phyloP scores from a whole-genome alignment of 2,113 vertebrate species.

The Ptychochromis oligacanthus region DNA sequence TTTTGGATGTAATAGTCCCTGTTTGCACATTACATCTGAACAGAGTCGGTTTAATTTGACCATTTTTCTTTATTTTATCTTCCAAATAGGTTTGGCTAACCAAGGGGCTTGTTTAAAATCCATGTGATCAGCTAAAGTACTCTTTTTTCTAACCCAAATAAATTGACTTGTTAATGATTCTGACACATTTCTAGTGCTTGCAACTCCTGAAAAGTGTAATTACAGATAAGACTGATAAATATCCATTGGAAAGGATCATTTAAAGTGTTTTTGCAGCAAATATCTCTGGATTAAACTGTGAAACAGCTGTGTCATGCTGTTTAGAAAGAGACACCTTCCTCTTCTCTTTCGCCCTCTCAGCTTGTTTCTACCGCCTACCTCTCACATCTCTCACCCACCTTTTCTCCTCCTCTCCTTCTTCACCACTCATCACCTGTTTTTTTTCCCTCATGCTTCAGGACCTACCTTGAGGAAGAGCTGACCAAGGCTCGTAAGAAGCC shows the following conservation, averaged over 20 bases:
- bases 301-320: constrained; percentile 3
- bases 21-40: not conserved
- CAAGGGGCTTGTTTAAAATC: not conserved
- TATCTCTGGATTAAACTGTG: not conserved
- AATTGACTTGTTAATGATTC: not conserved
- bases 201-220: not conserved
- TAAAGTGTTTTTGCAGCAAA: not conserved
- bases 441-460: constrained; percentile 73
- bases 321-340: not conserved
- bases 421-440: not conserved
- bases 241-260: not conserved
- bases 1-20: not conserved
- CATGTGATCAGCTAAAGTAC: not conserved
- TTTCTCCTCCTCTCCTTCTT: not conserved
- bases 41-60: not conserved
- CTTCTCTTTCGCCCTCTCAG: not conserved
- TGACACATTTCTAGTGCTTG: not conserved
- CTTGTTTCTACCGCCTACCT: not conserved
- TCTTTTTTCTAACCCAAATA: not conserved
- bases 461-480: constrained; percentile 95
- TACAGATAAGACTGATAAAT: not conserved
- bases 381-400: not conserved
- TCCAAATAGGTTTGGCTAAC: not conserved
- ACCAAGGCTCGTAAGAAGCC: constrained; percentile 96
- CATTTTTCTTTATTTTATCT: not conserved